A percentile compares a stretch with the other conserved stretches of the same genome.
phyloP scores from a whole-genome alignment of 2,113 vertebrate genomes.

The Hippolais icterina region DNA sequence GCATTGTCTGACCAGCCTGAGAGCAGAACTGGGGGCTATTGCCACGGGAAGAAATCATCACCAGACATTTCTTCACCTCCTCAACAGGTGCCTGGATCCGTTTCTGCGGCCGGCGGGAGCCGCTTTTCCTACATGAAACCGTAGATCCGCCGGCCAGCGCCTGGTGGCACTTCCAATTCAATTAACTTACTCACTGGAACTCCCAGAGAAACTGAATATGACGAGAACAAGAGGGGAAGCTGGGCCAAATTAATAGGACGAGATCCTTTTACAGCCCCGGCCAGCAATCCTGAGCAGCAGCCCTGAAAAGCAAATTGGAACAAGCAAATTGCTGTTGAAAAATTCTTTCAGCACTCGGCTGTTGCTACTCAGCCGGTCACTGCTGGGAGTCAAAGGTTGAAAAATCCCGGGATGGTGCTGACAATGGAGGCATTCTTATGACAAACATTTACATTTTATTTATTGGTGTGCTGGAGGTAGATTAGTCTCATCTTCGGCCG shows the following conservation, averaged over 20 bases:
- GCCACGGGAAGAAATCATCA: background rate
- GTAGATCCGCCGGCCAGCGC: conserved; percentile 1
- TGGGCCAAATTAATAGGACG: conserved; percentile 72
- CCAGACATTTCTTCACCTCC: conserved; percentile 49
- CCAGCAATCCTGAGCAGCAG: conserved; percentile 67
- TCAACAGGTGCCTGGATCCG: conserved; percentile 52
- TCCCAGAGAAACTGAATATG: conserved; percentile 69
- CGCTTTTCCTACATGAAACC: conserved; percentile 52
- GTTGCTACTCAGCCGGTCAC: conserved; percentile 71
- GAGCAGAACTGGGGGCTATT: background rate
- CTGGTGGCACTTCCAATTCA: conserved; percentile 68
- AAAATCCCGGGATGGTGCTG: conserved; percentile 55
- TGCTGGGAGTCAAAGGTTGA: conserved; percentile 71
- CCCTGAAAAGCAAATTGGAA: conserved; percentile 83
- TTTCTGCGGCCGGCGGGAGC: conserved; percentile 39
- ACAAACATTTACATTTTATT: conserved; percentile 74
- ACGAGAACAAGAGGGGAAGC: conserved; percentile 69
- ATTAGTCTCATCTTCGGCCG: conserved; percentile 63
- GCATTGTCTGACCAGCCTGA: background rate
- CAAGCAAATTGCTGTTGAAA: conserved; percentile 80
- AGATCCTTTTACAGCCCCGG: conserved; percentile 72
- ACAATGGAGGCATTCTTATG: conserved; percentile 78
- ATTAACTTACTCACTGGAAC: conserved; percentile 70
- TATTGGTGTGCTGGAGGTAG: conserved; percentile 69
- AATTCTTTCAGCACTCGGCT: conserved; percentile 79